phyloP scores from a whole-genome alignment of 2,888 invertebrate species.

The Plagiodera versicolora region DNA sequence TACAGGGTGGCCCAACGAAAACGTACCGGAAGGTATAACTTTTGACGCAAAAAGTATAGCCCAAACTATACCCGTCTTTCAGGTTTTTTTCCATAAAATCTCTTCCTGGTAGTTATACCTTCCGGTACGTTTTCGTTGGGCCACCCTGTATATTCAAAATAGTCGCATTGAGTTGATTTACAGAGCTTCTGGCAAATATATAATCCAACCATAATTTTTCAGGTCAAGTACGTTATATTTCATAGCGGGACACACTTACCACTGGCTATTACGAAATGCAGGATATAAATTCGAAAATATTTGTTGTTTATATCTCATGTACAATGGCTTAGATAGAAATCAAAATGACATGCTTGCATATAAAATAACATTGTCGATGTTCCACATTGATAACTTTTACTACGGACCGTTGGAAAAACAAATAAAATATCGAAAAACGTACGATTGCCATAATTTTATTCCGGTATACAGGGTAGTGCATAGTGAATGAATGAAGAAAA shows the following conservation, averaged over 20 bases:
- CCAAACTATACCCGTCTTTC: too few relatives aligned
- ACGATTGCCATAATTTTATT: too few relatives aligned
- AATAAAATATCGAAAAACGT: background rate
- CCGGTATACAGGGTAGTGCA: background rate
- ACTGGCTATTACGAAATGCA: background rate
- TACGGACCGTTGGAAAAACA: background rate
- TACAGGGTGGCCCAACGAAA: too few relatives aligned
- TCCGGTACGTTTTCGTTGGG: too few relatives aligned
- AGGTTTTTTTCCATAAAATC: too few relatives aligned
- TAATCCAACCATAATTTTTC: background rate
- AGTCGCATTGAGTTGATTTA: too few relatives aligned
- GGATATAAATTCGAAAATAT: conserved; percentile 1
- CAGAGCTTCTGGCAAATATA: too few relatives aligned
- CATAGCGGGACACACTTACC: background rate
- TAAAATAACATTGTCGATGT: background rate
- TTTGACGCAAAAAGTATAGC: too few relatives aligned
- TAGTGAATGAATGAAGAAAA: too few relatives aligned
- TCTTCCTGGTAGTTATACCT: too few relatives aligned
- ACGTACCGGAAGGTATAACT: too few relatives aligned
- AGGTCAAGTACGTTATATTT: background rate
- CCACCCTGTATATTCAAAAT: too few relatives aligned
- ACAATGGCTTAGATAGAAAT: background rate
- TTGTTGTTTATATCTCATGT: background rate
- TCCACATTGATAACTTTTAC: background rate
- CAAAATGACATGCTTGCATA: background rate